Evolutionary conservation across 2,888 invertebrate genomes (phyloP).

Genomic region (Lithophane ornitopus): DNA sequence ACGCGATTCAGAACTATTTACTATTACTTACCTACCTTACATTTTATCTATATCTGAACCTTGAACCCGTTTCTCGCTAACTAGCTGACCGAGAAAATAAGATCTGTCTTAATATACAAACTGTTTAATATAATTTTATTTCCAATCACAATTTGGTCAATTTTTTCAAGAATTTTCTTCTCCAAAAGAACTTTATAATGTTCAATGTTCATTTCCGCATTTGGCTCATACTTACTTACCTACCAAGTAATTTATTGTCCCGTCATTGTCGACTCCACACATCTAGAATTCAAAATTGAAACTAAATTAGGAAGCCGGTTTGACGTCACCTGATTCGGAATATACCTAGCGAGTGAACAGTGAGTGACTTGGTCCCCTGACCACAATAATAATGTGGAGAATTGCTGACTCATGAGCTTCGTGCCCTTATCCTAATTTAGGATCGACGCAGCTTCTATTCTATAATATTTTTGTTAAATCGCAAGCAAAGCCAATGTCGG

Average conservation of each 20-base stretch:
- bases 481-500: not conserved
- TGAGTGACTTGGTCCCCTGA: no score
- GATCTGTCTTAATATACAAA: not conserved
- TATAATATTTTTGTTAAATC: not conserved
- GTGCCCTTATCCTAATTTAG: not conserved
- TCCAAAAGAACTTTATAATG: not conserved
- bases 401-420: not conserved
- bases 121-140: not conserved
- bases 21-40: not conserved
- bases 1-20: not conserved
- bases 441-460: not conserved
- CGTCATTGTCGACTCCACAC: not conserved
- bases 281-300: constrained; percentile 1
- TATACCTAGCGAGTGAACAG: not conserved
- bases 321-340: not conserved
- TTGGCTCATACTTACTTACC: not conserved
- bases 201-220: not conserved
- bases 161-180: not conserved
- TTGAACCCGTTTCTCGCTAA: constrained; percentile 19
- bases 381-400: not conserved
- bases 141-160: constrained; percentile 5
- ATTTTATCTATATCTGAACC: not conserved
- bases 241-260: constrained; percentile 11
- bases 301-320: not conserved
- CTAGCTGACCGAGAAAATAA: not conserved